Conservation (phyloP, 2,797 vertebrate species). For the Sebastes aleutianus region DNA sequence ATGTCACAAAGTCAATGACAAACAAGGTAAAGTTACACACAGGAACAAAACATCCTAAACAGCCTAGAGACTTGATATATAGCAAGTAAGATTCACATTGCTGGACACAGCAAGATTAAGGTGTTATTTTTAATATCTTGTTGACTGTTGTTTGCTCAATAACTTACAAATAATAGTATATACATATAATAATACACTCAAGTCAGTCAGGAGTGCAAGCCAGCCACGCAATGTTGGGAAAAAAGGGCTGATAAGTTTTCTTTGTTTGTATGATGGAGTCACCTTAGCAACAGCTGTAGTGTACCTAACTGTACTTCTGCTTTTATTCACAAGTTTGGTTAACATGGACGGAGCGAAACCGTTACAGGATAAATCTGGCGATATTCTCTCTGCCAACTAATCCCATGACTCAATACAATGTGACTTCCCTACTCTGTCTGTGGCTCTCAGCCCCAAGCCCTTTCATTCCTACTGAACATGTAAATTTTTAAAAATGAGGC, state of each 20-base stretch:
- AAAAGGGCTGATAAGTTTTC: background rate
- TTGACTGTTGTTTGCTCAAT: background rate
- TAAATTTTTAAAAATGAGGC: background rate
- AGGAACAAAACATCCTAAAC: background rate
- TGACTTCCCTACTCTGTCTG: background rate
- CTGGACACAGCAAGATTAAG: background rate
- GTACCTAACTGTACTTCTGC: background rate
- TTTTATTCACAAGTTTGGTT: background rate
- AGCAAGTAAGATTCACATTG: background rate
- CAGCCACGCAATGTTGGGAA: background rate
- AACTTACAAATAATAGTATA: background rate
- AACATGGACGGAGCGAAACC: background rate
- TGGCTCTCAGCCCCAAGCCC: background rate
- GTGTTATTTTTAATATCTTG: background rate
- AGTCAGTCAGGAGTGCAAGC: background rate
- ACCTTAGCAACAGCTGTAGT: background rate
- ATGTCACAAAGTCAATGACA: background rate
- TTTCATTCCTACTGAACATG: background rate
- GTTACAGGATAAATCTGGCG: background rate
- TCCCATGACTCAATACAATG: background rate
- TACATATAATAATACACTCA: background rate
- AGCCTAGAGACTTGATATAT: background rate
- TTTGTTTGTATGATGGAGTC: slow-evolving; percentile 1
- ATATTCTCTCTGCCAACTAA: background rate
- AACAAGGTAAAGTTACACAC: background rate